These are phyloP conservation scores for Tiaroga cobitis DNA, from an alignment of 2,797 vertebrate genomes.

Conservation along the genomic window DNA sequence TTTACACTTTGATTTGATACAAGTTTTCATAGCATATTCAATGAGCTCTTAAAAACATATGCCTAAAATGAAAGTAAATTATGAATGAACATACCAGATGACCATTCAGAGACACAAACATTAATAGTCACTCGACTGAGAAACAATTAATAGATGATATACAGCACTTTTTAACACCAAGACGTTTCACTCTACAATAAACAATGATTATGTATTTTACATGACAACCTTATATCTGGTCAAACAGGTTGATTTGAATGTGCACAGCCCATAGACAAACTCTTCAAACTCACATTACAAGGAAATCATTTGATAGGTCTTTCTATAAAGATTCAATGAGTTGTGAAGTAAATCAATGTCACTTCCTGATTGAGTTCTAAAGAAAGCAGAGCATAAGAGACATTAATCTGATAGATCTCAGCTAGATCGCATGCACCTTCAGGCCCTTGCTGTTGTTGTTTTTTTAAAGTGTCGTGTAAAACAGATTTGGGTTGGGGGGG, in stretches of 20 bases:
- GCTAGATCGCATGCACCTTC: constrained; percentile 6
- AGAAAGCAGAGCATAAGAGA: constrained; percentile 29
- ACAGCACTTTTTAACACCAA: neutral
- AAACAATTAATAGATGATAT: neutral
- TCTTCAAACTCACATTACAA: neutral
- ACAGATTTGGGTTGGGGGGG: neutral
- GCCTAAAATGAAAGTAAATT: neutral
- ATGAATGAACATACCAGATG: neutral
- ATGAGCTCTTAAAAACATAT: neutral
- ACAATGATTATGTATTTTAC: neutral
- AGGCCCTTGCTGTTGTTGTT: neutral
- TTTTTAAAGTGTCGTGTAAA: neutral
- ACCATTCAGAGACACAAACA: constrained; percentile 7
- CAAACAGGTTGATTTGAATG: constrained; percentile 6
- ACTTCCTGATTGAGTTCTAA: constrained; percentile 35
- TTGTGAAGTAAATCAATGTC: constrained; percentile 21
- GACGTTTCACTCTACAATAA: neutral
- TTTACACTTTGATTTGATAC: too few relatives aligned
- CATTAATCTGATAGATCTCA: constrained; percentile 24
- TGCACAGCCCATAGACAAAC: neutral
- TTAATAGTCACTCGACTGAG: neutral
- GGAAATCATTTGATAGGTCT: neutral
- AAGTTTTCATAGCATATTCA: neutral
- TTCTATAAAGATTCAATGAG: constrained; percentile 3
- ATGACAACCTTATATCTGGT: constrained; percentile 9